Percentiles rank a stretch among this genome's conserved stretches.
Conservation (phyloP, 2,113 vertebrate species). For the Nothocercus nigrocapillus region DNA sequence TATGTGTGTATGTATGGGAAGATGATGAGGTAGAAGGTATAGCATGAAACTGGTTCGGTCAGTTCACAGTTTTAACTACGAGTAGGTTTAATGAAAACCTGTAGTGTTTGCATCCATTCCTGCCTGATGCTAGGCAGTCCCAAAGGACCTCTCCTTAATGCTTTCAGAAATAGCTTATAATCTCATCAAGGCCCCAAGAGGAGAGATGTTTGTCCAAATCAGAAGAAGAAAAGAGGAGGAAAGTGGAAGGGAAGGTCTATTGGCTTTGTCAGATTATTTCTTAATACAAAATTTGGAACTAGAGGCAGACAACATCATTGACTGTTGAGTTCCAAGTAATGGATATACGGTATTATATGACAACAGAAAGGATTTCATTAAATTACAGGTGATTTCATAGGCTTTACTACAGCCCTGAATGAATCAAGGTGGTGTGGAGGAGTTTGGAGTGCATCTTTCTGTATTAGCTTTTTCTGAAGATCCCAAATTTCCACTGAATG, state of each 20-base stretch:
- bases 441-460: not conserved
- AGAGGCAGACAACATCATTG: not conserved
- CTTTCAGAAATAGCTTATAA: not conserved
- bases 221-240: not conserved
- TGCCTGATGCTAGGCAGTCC: not conserved
- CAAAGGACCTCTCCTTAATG: not conserved
- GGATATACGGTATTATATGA: not conserved
- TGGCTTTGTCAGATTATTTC: not conserved
- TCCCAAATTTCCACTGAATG: not conserved
- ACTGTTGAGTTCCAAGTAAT: not conserved
- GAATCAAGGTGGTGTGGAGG: not conserved
- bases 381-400: not conserved
- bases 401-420: not conserved
- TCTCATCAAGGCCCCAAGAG: not conserved
- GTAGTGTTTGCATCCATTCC: not conserved
- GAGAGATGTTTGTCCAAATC: not conserved
- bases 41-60: not conserved
- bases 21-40: not conserved
- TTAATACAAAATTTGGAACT: not conserved
- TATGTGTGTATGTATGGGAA: not conserved
- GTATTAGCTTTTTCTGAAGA: not conserved
- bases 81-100: not conserved
- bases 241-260: not conserved
- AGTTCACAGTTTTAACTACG: not conserved
- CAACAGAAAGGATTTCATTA: not conserved